phyloP scores from a whole-genome alignment of 2,797 vertebrate genomes.

The Coilia nasus region DNA sequence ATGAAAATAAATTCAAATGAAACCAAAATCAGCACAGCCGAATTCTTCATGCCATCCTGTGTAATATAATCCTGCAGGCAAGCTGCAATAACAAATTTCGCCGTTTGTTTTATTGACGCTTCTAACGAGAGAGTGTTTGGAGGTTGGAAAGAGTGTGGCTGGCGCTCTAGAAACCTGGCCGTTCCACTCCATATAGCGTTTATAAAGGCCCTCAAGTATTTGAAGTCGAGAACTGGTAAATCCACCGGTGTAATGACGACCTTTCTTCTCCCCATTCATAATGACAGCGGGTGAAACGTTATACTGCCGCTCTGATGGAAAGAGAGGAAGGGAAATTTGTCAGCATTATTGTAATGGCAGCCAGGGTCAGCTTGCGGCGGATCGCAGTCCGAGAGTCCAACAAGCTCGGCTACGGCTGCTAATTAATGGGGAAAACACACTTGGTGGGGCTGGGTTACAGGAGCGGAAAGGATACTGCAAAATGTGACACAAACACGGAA shows the following conservation, averaged over 20 bases:
- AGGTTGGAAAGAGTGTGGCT: slow-evolving; percentile 1
- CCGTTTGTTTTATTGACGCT: slow-evolving; percentile 22
- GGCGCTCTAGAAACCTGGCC: slow-evolving; percentile 19
- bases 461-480: slow-evolving; percentile 23
- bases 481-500: slow-evolving; percentile 23
- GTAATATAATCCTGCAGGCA: slow-evolving; percentile 6
- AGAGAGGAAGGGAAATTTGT: slow-evolving; percentile 54
- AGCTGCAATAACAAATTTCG: slow-evolving; percentile 24
- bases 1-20: slow-evolving; percentile 16
- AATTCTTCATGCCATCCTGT: slow-evolving; percentile 15
- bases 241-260: slow-evolving; percentile 17
- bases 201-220: slow-evolving; percentile 19
- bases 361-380: slow-evolving; percentile 48
- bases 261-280: slow-evolving; percentile 21
- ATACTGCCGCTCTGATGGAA: slow-evolving; percentile 18
- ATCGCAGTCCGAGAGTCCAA: slow-evolving; percentile 35
- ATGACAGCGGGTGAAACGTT: slow-evolving; percentile 31
- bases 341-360: slow-evolving; percentile 54
- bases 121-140: slow-evolving; percentile 15
- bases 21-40: neutral
- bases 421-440: slow-evolving; percentile 58
- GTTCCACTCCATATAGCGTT: slow-evolving; percentile 25
- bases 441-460: slow-evolving; percentile 30
- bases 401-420: slow-evolving; percentile 46
- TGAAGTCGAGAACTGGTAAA: slow-evolving; percentile 26